These are phyloP conservation scores for Drosophila truncata DNA, from an alignment of 1,140 invertebrate genomes.

Conservation along the genomic window DNA sequence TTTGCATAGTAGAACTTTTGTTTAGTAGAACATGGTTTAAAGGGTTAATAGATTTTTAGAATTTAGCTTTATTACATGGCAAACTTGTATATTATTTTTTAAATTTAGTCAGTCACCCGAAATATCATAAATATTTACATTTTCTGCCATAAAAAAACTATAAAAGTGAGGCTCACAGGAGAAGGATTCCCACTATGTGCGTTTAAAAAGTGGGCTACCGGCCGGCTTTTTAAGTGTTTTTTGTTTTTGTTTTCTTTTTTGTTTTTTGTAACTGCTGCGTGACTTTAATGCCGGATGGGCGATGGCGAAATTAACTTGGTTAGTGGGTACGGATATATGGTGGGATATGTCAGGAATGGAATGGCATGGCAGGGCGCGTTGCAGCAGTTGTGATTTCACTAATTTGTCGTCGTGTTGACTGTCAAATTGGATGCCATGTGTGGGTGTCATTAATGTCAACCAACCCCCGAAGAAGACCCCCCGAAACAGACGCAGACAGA, in stretches of 20 bases:
- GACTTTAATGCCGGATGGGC: constrained; percentile 30
- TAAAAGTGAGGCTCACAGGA: background rate
- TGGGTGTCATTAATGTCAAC: constrained; percentile 81
- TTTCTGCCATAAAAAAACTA: background rate
- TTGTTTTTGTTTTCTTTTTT: constrained; percentile 9
- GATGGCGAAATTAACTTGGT: constrained; percentile 20
- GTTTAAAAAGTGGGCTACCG: constrained; percentile 3
- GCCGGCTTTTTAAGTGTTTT: constrained; percentile 1
- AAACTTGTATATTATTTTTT: too few species aligned
- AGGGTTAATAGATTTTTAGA: too few species aligned
- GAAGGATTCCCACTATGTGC: background rate
- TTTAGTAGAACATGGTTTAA: too few species aligned
- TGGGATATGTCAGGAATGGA: background rate
- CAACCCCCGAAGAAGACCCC: constrained; percentile 44
- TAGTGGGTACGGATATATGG: constrained; percentile 1
- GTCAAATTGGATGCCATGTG: constrained; percentile 81
- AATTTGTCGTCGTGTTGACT: constrained; percentile 78
- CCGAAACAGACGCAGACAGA: constrained; percentile 65
- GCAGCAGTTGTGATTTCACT: constrained; percentile 70
- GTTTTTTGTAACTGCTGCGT: constrained; percentile 9
- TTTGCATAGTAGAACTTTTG: too few species aligned
- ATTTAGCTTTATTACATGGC: too few species aligned
- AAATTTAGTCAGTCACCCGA: background rate
- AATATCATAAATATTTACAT: background rate
- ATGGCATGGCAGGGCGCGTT: constrained; percentile 14